Base-by-base conservation (phyloP, 2,113 vertebrate genomes). In the Struthio camelus region DNA sequence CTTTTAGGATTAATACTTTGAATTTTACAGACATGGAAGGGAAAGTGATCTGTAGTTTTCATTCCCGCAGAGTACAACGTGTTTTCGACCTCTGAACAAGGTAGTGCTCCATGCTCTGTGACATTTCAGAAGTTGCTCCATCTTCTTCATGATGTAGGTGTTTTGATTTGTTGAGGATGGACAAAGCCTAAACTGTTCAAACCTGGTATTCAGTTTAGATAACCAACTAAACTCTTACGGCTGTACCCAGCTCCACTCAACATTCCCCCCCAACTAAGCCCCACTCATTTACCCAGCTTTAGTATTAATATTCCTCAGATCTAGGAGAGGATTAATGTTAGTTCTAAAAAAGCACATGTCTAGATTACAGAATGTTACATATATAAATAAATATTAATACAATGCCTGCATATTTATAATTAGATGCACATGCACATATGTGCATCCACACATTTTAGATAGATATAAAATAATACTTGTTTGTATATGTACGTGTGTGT, bases 31-130 rank as follows among this genome's bases (percentile, higher is more conserved):
- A 79, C 19, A 28, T 56, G 53, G 58, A 94, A 81, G 85, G 18
- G 24, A 93, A 94, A 86, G 89, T 61, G 14, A 87, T 42, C 40
- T 59, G 50, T 24, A 30, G 32, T 70, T 96, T 96, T 85, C 67
- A 77, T 51, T 85, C 78, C 71, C 61, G 90, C 11, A 24, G 32
- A 64, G 23, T 36, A 69, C n/a, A 67, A 54, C 0, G 0, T 50
- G 15, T 59, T 65, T 51, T 3, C 75, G 62, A 71, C 40, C 46
- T 44, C 34, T 50, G 54, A 89, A 69, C 38, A 66, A 73, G 12
- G 36, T 51, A 54, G 32, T 46, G 5, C 25, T 78, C 42, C 17
- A 6, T 62, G 15, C 14, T 64, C 42, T 20, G 15, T 7, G 14
- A 51, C 50, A 42, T 34, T 42, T 24, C 46, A 80, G 48, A 80